Base-by-base conservation (phyloP, 1,140 invertebrate genomes). In the Phocides pigmalion region DNA sequence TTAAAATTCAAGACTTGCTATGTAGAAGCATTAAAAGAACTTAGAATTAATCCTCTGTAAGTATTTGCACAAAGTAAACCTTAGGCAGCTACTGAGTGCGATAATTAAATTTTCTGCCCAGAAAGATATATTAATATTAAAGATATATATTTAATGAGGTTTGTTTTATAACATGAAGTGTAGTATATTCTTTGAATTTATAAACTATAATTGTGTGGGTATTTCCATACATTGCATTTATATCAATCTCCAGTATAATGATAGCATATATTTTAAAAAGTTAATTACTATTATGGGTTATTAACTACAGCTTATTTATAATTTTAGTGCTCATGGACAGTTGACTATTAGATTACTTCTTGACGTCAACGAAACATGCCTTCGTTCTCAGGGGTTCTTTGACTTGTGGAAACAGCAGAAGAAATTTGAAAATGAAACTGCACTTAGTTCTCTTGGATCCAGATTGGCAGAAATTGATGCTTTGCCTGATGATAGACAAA, bases 321-420 rank as follows among this genome's bases (percentile, higher is more conserved):
- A 82, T 92, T 93, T 81, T 84, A 97, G 97, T 93, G 96, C 96
- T 61, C 97, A 96, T 93, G 97, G 97, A 62, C 95, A 95, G 62
- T 92, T 98, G 64, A 98, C 96, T 64, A 97, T 99, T 62, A 92
- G 98, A 83, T 96, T 95, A 81, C 92, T 99, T 61, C 92, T 99
- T 56, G 97, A 99, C 84, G 96, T 97, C 46, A 97, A 98, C 79
- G 97, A 98, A 91, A 97, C 97, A 81, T 97, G 95, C 83, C 93
- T 99, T 79, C 94, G 96, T 71, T 96, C 97, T 79, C 97, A 96
- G 84, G 96, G 97, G 64, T 99, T 99, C 89, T 96, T 96, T 74
- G 98, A 99, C 93, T 95, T 98, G 8, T 99, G 98, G 94, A 93
- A 96, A 46, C 93, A 93, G 67, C 95, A 95, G 87, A 95, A 95